These are phyloP conservation scores for Pterobdella sp. DNA, from an alignment of 2,888 invertebrate species.

Conservation along the genomic window DNA sequence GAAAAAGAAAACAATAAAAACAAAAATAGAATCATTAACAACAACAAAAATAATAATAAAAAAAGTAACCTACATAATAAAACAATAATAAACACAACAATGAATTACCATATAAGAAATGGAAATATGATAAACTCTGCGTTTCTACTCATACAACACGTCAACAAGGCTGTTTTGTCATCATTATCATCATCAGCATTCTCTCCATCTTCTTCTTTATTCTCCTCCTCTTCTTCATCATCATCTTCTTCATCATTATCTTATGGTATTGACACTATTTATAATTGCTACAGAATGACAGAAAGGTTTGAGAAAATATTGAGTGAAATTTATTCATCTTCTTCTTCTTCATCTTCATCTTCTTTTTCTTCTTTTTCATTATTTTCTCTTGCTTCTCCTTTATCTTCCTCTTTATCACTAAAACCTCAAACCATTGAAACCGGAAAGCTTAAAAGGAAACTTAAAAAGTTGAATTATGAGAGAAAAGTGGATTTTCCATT, in stretches of 20 bases:
- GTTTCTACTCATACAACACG: conserved; percentile 34
- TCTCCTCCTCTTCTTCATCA: background rate
- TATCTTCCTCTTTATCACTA: conserved; percentile 1
- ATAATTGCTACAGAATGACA: background rate
- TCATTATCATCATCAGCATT: background rate
- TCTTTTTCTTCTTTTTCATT: background rate
- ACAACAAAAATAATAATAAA: background rate
- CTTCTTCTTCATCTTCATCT: conserved; percentile 11
- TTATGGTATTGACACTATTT: background rate
- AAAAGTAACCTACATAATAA: too few species aligned
- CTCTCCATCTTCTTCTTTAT: background rate
- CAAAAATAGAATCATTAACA: background rate
- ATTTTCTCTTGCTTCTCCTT: background rate
- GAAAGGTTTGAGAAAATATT: background rate
- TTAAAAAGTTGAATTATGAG: background rate
- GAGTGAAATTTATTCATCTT: conserved; percentile 40
- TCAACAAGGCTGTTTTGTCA: conserved; percentile 12
- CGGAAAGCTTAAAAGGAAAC: background rate
- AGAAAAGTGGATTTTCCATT: background rate
- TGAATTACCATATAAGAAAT: conserved; percentile 29
- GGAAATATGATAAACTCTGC: conserved; percentile 27
- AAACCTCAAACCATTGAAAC: background rate
- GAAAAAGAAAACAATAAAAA: background rate
- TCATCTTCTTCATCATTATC: background rate
- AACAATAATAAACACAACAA: too few species aligned